Conservation (phyloP, 2,888 invertebrate species). For the Argyra leucocephala region DNA sequence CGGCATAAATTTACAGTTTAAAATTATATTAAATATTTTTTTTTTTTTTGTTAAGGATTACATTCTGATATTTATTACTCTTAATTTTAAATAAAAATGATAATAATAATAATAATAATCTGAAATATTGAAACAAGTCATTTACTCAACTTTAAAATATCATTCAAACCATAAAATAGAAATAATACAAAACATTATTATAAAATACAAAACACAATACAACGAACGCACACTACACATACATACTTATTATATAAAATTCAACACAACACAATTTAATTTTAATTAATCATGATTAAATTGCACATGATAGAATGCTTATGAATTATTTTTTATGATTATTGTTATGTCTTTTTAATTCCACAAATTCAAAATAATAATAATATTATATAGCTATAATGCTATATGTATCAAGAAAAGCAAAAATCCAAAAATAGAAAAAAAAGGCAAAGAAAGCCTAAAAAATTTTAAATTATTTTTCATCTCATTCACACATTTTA, state of each 20-base stretch:
- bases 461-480: neutral
- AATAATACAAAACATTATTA: neutral
- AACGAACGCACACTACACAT: too few species aligned
- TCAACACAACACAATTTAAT: neutral
- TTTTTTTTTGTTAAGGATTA: neutral
- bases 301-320: constrained; percentile 6
- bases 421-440: too few species aligned
- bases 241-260: too few species aligned
- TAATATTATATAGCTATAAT: too few species aligned
- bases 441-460: neutral
- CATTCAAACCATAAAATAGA: too few species aligned
- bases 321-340: constrained; percentile 1
- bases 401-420: too few species aligned
- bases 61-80: neutral
- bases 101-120: constrained; percentile 1
- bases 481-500: neutral
- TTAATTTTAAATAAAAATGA: neutral
- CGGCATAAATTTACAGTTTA: too few species aligned
- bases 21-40: too few species aligned
- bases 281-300: constrained; percentile 6
- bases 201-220: neutral
- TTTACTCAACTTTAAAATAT: neutral
- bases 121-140: neutral
- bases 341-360: constrained; percentile 3
- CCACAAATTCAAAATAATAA: neutral